A percentile compares a stretch with the other conserved stretches of the same genome.
Conservation (phyloP, 2,113 vertebrate genomes). For the Felis chaus region DNA sequence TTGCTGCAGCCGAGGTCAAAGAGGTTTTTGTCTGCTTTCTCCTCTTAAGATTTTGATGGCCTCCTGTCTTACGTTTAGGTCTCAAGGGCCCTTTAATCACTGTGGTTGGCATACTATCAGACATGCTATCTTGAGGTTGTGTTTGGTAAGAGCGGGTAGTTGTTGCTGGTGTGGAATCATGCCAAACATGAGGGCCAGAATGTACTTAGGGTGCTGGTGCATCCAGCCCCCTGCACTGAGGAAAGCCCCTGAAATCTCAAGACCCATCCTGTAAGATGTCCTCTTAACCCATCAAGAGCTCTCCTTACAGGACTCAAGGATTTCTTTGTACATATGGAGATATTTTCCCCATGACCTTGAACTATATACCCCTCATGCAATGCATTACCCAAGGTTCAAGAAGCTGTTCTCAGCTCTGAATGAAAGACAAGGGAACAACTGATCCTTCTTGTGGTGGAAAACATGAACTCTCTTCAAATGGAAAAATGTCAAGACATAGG, state of each 20-base stretch:
- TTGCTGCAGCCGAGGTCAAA: too few species aligned
- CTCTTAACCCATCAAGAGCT: not conserved
- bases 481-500: not conserved
- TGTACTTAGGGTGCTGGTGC: not conserved
- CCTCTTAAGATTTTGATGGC: too few species aligned
- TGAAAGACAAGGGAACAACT: not conserved
- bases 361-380: not conserved
- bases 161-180: not conserved
- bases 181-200: not conserved
- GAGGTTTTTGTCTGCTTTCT: too few species aligned
- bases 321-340: not conserved
- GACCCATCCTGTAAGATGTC: not conserved
- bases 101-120: not conserved
- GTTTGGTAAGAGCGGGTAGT: not conserved
- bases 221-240: not conserved
- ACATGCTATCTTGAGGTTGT: not conserved
- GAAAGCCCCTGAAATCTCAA: not conserved
- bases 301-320: not conserved
- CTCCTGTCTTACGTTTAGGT: not conserved
- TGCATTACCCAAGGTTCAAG: not conserved
- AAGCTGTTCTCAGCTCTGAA: not conserved
- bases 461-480: not conserved
- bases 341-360: not conserved
- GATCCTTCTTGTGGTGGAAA: not conserved
- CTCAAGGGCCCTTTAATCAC: not conserved